Percentiles rank a stretch among this genome's conserved stretches.
Evolutionary conservation across 2,797 vertebrate species (phyloP).

Genomic region (Momotus momota): DNA sequence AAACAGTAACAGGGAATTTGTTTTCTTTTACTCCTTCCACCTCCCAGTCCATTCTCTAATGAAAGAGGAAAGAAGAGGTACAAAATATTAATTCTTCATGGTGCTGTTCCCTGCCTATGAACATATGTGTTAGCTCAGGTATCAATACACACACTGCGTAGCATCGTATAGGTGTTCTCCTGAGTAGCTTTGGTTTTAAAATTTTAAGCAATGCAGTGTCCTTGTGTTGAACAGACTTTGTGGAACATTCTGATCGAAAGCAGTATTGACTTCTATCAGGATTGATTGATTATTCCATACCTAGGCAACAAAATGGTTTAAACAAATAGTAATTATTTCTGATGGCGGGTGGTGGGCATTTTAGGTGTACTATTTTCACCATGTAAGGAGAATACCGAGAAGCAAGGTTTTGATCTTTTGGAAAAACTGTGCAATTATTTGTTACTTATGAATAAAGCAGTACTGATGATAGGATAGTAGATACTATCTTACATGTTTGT

Average conservation of each 20-base stretch:
- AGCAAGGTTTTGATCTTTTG: background rate
- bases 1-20: fast-evolving
- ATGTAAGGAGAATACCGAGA: background rate
- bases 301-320: background rate
- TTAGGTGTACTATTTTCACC: background rate
- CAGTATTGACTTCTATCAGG: background rate
- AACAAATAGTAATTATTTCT: background rate
- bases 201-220: background rate
- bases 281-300: background rate
- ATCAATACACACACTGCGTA: background rate
- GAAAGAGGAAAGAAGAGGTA: background rate
- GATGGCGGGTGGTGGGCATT: background rate
- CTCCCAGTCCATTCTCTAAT: background rate
- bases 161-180: background rate
- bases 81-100: background rate
- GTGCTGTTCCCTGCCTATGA: background rate
- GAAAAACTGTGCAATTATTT: background rate
- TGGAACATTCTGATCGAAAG: background rate
- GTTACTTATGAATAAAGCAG: background rate
- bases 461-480: background rate
- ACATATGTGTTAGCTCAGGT: background rate
- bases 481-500: background rate
- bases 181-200: background rate
- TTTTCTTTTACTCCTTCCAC: background rate
- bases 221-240: background rate